A percentile compares a stretch with the other conserved stretches of the same genome.
Evolutionary conservation across 1,140 invertebrate species (phyloP).

Genomic region (Notospermus geniculatus): DNA sequence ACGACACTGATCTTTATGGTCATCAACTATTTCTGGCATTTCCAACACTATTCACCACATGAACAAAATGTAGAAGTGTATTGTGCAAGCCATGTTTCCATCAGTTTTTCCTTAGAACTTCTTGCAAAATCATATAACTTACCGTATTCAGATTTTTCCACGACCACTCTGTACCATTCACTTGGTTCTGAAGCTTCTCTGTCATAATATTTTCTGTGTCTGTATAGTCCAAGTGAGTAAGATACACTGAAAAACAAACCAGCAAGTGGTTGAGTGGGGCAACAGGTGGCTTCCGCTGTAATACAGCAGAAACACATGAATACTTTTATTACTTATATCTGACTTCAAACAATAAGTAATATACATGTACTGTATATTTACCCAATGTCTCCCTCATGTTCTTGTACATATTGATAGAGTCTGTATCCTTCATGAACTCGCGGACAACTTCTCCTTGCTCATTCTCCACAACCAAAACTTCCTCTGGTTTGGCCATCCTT

Average conservation of each 20-base stretch:
- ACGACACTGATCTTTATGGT: too few relatives aligned
- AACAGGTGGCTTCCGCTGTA: too few relatives aligned
- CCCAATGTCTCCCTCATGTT: slow-evolving; percentile 97
- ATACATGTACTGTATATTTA: slow-evolving; percentile 27
- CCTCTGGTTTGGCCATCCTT: slow-evolving; percentile 99
- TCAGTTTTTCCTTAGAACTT: too few relatives aligned
- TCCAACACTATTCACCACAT: too few relatives aligned
- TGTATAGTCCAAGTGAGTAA: slow-evolving; percentile 96
- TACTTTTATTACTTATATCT: too few relatives aligned
- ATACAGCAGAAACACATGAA: too few relatives aligned
- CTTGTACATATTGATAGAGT: slow-evolving; percentile 99
- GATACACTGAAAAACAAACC: slow-evolving; percentile 72
- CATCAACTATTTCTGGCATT: too few relatives aligned
- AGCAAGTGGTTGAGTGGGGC: too few relatives aligned
- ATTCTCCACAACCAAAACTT: slow-evolving; percentile 99
- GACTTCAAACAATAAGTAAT: not conserved
- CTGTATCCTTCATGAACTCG: slow-evolving; percentile 99
- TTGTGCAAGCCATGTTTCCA: too few relatives aligned
- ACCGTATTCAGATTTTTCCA: slow-evolving; percentile 99
- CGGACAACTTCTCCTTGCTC: slow-evolving; percentile 99
- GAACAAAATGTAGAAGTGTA: too few relatives aligned
- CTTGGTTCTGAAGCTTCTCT: slow-evolving; percentile 97
- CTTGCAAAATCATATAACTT: slow-evolving; percentile 31
- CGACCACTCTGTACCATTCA: slow-evolving; percentile 98
- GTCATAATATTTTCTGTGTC: slow-evolving; percentile 99